Base-by-base conservation (phyloP, 2,888 invertebrate species). In the Apamea anceps region DNA sequence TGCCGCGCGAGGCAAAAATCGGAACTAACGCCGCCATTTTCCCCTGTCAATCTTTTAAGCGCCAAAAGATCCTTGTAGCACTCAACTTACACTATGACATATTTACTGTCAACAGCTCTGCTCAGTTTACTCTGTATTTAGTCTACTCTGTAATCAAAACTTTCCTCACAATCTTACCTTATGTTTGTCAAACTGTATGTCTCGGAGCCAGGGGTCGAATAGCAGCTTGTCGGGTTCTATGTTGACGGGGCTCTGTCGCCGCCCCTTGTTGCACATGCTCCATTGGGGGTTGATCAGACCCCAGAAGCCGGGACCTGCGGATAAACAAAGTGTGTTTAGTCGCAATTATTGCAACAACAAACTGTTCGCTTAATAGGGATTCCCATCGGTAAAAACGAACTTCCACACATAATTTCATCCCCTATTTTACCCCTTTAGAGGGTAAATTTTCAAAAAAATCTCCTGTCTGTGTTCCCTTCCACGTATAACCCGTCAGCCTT, bases 211-310 rank as follows among this genome's bases (percentile, higher is more conserved):
- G 15, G 99, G 99, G 97, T 99, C 99, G 96, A 98, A 99, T 84
- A 99, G 98, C 87, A 99, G 97, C 94, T 99, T 98, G 91, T 98
- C 98, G 4, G 99, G 99, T 93, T 99, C 99, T 89, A 99, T 98
- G 97, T 99, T 99, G 94, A 99, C 99, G 5, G 99, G 99, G 85
- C 99, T 99, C 96, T 99, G 99, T 86, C 99, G 98, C 85, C 99
- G 98, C 70, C 99, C 99, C 95, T 99, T 99, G 96, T 98, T 99
- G 97, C 99, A 99, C 98, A 99, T 98, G 93, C 98, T 98, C 99
- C 99, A 99, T 95, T 99, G 99, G 25, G 99, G 99, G 97, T 99
- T 99, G 97, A 99, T 99, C 89, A 99, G 97, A 80, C 99, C 99
- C 99, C 99, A 99, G 97, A 99, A 99, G 79, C 99, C 98, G 72